phyloP scores from a whole-genome alignment of 2,888 invertebrate species.

The Cryptocephalus primarius region DNA sequence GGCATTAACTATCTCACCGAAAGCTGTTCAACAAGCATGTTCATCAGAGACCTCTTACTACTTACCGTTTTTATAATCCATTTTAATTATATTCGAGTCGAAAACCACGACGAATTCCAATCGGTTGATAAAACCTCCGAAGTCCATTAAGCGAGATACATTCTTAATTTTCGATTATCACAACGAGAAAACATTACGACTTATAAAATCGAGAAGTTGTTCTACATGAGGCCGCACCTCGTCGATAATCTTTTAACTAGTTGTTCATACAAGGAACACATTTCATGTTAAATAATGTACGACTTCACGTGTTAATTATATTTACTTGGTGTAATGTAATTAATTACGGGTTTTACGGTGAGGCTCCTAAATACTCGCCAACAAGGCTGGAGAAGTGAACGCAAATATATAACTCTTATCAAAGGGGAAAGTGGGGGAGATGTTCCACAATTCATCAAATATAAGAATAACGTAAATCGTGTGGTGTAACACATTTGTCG shows the following conservation, averaged over 20 bases:
- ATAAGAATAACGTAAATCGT: no score
- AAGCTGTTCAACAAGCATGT: no score
- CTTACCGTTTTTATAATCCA: no score
- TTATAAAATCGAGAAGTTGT: constrained; percentile 26
- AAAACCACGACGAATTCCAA: background rate
- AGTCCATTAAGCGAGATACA: constrained; percentile 8
- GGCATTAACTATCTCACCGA: no score
- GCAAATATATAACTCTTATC: no score
- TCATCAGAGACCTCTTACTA: no score
- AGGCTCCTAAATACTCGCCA: no score
- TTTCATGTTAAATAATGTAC: constrained; percentile 9
- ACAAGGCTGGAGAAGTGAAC: no score
- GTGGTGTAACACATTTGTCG: no score
- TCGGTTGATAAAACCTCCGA: constrained; percentile 12
- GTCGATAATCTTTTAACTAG: constrained; percentile 18
- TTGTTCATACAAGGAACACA: constrained; percentile 14
- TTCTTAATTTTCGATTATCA: constrained; percentile 19
- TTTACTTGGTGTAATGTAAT: constrained; percentile 7
- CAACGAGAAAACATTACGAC: constrained; percentile 22
- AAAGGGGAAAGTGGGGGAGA: no score
- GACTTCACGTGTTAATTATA: constrained; percentile 10
- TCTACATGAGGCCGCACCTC: constrained; percentile 17
- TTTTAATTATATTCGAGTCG: background rate
- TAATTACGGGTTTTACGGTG: constrained; percentile 4
- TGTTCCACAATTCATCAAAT: no score